Conservation (phyloP, 1,140 invertebrate species). For the Cydia strobilella region DNA sequence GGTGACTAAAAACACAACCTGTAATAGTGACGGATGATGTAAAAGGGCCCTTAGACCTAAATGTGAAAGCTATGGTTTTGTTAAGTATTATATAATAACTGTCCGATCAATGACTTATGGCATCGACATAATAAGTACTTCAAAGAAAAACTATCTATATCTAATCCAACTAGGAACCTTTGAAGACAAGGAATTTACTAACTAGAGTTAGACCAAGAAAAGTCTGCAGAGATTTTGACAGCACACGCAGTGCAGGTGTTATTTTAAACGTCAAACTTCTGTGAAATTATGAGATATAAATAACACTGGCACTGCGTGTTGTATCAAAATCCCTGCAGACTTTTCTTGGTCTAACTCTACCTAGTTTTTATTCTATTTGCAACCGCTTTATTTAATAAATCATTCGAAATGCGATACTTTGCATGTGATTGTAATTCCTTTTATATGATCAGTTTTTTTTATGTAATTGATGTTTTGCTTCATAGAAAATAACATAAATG, state of each 20-base stretch:
- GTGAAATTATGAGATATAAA: too few species aligned
- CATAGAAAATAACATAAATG: neutral
- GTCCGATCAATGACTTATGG: neutral
- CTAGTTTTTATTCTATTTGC: neutral
- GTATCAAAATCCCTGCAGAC: too few species aligned
- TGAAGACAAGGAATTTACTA: neutral
- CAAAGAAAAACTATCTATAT: neutral
- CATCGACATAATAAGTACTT: neutral
- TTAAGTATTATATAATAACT: slow-evolving; percentile 9
- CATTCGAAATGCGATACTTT: neutral
- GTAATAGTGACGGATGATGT: neutral
- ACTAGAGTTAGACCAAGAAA: too few species aligned
- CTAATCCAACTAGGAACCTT: neutral
- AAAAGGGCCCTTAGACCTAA: neutral
- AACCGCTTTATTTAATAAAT: neutral
- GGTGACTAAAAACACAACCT: too few species aligned
- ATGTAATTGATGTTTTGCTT: neutral
- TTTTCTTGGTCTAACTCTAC: too few species aligned
- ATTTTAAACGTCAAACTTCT: too few species aligned
- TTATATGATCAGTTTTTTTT: neutral
- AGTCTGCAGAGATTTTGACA: too few species aligned
- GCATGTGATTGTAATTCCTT: neutral
- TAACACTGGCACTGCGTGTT: too few species aligned
- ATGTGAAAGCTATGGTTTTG: slow-evolving; percentile 9
- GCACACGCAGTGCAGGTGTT: too few species aligned